Evolutionary conservation across 2,113 vertebrate species (phyloP).

Genomic region (Muscicapa adusta): DNA sequence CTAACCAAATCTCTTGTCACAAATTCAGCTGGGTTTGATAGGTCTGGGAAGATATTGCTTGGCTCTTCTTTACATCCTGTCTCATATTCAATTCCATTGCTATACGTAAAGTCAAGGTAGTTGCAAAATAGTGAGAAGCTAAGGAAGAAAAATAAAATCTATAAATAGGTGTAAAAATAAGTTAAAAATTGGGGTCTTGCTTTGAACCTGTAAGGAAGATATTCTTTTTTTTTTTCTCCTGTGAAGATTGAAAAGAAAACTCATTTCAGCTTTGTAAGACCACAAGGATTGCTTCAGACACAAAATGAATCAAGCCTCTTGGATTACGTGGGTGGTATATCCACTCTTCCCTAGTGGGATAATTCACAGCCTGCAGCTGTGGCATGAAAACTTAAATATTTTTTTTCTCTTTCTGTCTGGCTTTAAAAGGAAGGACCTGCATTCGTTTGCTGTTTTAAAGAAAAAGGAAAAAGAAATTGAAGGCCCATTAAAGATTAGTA

Average conservation of each 20-base stretch:
- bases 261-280: constrained; percentile 64
- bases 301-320: constrained; percentile 70
- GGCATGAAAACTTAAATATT: constrained; percentile 62
- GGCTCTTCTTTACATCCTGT: neutral
- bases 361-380: constrained; percentile 63
- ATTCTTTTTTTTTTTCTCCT: neutral
- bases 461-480: neutral
- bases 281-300: constrained; percentile 59
- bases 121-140: neutral
- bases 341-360: constrained; percentile 63
- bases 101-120: neutral
- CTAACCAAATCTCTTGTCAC: neutral
- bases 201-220: constrained; percentile 18
- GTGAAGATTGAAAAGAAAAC: constrained; percentile 63
- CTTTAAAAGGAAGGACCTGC: constrained; percentile 31
- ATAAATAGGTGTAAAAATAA: neutral
- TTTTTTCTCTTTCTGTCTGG: constrained; percentile 44
- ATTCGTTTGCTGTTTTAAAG: constrained; percentile 7
- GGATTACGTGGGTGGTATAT: constrained; percentile 68
- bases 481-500: constrained; percentile 12
- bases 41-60: neutral
- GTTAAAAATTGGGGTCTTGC: constrained; percentile 13
- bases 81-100: neutral
- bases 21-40: neutral
- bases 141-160: constrained; percentile 1